Evolutionary conservation across 1,140 invertebrate genomes (phyloP).

Genomic region (Drosophila pandora): DNA sequence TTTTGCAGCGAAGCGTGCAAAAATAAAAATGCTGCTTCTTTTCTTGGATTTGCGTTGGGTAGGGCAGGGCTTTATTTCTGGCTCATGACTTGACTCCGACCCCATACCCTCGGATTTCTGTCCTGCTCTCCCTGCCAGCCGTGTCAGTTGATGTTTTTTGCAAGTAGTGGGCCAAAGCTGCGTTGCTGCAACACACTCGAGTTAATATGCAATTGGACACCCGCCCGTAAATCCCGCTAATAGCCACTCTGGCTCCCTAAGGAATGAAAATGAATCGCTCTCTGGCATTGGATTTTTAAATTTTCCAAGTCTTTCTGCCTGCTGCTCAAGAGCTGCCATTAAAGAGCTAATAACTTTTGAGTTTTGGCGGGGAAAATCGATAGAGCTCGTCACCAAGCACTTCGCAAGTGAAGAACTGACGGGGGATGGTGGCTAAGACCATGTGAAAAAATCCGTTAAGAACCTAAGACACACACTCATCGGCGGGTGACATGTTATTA

Average conservation of each 20-base stretch:
- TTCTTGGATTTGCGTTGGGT: constrained; percentile 38
- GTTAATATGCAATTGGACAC: constrained; percentile 25
- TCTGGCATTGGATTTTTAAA: constrained; percentile 11
- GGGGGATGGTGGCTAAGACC: constrained; percentile 4
- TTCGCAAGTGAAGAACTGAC: constrained; percentile 40
- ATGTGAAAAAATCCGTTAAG: constrained; percentile 55
- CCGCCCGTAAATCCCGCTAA: constrained; percentile 2
- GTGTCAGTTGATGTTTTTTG: constrained; percentile 2
- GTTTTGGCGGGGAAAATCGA: constrained; percentile 43
- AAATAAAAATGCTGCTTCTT: constrained; percentile 31
- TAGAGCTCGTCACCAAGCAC: constrained; percentile 29
- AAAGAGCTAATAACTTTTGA: constrained; percentile 54
- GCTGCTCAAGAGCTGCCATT: constrained; percentile 14
- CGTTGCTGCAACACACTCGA: constrained; percentile 17
- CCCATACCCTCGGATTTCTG: background rate
- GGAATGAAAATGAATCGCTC: constrained; percentile 28
- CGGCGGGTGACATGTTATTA: constrained; percentile 45
- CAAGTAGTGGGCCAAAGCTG: background rate
- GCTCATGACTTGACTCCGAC: background rate
- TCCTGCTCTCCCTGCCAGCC: background rate
- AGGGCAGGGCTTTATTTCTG: constrained; percentile 9
- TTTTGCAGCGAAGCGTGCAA: constrained; percentile 30
- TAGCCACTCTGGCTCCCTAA: background rate
- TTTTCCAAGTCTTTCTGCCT: background rate
- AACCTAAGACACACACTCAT: constrained; percentile 29